A percentile compares a stretch with the other conserved stretches of the same genome.
Conservation (phyloP, 2,113 vertebrate genomes). For the Colius striatus region DNA sequence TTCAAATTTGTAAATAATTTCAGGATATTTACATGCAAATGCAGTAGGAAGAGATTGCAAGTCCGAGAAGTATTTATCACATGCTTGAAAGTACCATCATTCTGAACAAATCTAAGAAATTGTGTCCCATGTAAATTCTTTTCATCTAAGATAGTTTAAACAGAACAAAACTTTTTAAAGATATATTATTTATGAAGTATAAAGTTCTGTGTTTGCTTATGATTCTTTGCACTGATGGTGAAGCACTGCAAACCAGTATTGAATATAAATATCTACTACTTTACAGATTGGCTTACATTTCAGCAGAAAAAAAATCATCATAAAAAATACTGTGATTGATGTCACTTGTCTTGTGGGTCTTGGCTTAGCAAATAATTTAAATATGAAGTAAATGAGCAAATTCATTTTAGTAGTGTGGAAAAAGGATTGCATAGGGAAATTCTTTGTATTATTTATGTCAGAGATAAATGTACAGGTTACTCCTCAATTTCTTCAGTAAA, state of each 20-base stretch:
- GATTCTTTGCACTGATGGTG: not conserved
- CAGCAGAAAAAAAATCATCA: not conserved
- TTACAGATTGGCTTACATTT: not conserved
- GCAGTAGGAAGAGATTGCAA: not conserved
- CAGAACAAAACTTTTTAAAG: not conserved
- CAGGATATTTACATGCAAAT: not conserved
- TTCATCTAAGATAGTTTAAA: not conserved
- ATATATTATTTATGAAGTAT: not conserved
- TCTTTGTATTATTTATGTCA: not conserved
- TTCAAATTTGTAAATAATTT: not conserved
- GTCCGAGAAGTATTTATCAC: not conserved
- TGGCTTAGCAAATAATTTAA: not conserved
- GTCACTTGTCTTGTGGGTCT: not conserved
- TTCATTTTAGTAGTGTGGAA: not conserved
- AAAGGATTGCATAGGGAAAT: not conserved
- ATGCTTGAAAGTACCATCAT: not conserved
- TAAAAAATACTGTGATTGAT: not conserved
- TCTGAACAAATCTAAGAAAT: not conserved
- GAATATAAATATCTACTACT: not conserved
- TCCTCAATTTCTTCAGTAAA: not conserved
- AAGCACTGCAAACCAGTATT: not conserved
- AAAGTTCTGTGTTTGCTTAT: not conserved
- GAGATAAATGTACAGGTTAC: not conserved
- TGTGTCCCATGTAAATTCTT: not conserved
- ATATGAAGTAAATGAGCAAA: not conserved